Evolutionary conservation across 2,888 invertebrate genomes (phyloP).

Genomic region (Itoplectis maculator): DNA sequence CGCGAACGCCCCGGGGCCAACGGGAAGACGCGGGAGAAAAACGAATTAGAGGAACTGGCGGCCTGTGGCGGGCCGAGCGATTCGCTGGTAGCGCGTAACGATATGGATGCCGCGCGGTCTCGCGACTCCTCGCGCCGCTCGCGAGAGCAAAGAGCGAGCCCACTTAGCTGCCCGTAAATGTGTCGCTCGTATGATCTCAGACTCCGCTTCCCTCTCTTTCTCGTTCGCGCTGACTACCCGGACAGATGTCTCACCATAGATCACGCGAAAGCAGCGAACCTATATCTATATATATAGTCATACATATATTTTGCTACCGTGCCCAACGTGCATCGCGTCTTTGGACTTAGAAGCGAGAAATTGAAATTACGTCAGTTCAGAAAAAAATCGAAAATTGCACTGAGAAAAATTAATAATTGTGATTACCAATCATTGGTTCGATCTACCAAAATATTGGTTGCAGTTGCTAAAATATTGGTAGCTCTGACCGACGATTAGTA

Average conservation of each 20-base stretch:
- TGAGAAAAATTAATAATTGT: too few relatives aligned
- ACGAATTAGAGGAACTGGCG: conserved; percentile 15
- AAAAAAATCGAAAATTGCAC: conserved; percentile 35
- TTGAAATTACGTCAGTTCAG: conserved; percentile 23
- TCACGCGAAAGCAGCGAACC: conserved; percentile 73
- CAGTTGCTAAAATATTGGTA: too few relatives aligned
- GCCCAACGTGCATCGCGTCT: conserved; percentile 47
- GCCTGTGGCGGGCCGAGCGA: too few relatives aligned
- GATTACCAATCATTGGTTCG: too few relatives aligned
- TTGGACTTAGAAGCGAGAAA: conserved; percentile 52
- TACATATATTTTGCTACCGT: not conserved
- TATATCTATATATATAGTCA: conserved; percentile 12
- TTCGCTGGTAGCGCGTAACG: conserved; percentile 60
- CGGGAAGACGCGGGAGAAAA: conserved; percentile 34
- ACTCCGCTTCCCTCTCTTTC: conserved; percentile 45
- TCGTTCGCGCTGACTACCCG: conserved; percentile 50
- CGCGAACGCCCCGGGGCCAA: conserved; percentile 15
- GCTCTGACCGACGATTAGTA: too few relatives aligned
- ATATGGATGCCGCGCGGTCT: conserved; percentile 23
- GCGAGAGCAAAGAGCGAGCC: conserved; percentile 64
- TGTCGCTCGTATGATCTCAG: conserved; percentile 81
- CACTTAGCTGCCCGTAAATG: conserved; percentile 83
- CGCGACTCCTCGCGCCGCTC: too few relatives aligned
- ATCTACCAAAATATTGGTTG: too few relatives aligned
- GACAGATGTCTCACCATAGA: conserved; percentile 82